phyloP scores from a whole-genome alignment of 2,888 invertebrate genomes.

The Girardia tigrina region DNA sequence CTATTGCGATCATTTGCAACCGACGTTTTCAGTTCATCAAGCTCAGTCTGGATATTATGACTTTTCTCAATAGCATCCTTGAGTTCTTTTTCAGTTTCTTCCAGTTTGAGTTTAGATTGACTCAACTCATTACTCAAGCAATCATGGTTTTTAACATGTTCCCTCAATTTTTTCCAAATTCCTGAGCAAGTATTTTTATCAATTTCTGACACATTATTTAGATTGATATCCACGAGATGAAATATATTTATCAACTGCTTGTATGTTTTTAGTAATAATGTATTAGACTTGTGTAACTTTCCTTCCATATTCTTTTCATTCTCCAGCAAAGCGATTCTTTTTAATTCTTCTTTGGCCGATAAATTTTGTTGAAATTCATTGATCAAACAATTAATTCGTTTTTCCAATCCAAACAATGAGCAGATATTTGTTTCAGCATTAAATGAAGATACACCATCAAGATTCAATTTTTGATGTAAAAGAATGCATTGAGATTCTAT shows the following conservation, averaged over 20 bases:
- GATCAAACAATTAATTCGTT: background rate
- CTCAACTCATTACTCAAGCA: background rate
- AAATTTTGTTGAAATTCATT: background rate
- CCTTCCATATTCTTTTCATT: background rate
- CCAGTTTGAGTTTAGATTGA: background rate
- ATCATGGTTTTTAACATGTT: background rate
- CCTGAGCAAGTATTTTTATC: background rate
- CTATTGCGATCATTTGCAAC: background rate
- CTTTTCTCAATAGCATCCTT: background rate
- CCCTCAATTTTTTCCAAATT: background rate
- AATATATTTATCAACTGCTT: background rate
- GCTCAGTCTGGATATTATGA: background rate
- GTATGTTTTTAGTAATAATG: background rate
- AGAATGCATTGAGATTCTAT: background rate
- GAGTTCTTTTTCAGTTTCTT: background rate
- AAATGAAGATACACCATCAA: background rate
- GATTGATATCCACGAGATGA: background rate
- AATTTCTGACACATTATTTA: background rate
- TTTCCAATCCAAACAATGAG: background rate
- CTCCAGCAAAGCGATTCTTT: no score
- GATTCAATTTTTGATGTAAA: background rate
- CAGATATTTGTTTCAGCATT: background rate
- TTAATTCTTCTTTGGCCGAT: background rate
- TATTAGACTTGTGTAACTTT: background rate
- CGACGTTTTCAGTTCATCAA: background rate